A percentile compares a stretch with the other conserved stretches of the same genome.
phyloP scores from a whole-genome alignment of 2,113 vertebrate genomes.

The Lepus americanus region DNA sequence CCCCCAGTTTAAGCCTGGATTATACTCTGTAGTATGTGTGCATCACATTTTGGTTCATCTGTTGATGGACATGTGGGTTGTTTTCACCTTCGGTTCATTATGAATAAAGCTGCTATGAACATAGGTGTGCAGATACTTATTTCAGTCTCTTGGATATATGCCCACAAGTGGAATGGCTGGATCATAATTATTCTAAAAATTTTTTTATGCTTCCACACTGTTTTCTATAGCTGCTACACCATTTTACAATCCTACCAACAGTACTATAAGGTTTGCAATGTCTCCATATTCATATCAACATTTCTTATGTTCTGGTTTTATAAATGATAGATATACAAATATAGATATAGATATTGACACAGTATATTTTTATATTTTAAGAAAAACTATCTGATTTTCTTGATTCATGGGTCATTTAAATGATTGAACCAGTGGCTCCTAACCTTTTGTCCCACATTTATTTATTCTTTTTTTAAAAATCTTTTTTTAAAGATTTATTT shows the following conservation, averaged over 20 bases:
- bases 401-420: constrained; percentile 29
- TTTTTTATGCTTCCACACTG: background rate
- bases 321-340: no score
- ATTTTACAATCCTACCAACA: background rate
- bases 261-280: background rate
- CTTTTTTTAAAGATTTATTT: no score
- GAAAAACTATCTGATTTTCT: constrained; percentile 18
- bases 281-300: background rate
- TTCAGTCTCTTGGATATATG: background rate
- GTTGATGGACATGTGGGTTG: no score
- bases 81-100: no score
- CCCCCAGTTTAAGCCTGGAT: background rate
- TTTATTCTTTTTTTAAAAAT: no score
- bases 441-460: background rate
- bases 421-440: background rate
- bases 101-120: no score
- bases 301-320: background rate
- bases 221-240: background rate
- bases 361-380: background rate
- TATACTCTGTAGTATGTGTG: background rate
- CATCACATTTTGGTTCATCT: background rate
- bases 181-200: constrained; percentile 8
- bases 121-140: background rate
- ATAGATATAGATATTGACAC: no score
- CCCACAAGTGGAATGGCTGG: background rate